Evolutionary conservation across 2,888 invertebrate species (phyloP).

Genomic region (Eupithecia pulchellata): DNA sequence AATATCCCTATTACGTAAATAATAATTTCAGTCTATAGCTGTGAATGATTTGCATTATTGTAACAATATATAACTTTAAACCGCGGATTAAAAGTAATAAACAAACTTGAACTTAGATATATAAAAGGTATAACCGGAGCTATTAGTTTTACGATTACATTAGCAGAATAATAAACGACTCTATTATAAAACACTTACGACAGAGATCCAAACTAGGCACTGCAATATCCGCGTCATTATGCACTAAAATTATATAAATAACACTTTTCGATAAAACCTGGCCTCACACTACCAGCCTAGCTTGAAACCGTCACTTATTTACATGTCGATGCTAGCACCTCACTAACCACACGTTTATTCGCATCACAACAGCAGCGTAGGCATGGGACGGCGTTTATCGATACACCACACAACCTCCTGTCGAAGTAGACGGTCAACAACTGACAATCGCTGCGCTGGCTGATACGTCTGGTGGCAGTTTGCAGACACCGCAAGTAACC

Average conservation of each 20-base stretch:
- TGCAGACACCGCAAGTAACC: slow-evolving; percentile 39
- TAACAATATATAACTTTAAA: not conserved
- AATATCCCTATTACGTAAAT: not conserved
- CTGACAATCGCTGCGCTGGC: slow-evolving; percentile 46
- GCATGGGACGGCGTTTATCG: slow-evolving; percentile 41
- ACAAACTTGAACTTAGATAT: slow-evolving; percentile 1
- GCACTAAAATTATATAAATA: slow-evolving; percentile 35
- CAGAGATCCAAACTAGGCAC: slow-evolving; percentile 59
- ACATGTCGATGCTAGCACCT: slow-evolving; percentile 53
- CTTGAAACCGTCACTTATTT: slow-evolving; percentile 50
- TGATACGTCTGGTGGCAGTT: slow-evolving; percentile 41
- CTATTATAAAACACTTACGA: slow-evolving; percentile 58
- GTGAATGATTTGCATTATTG: not conserved
- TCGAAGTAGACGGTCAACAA: slow-evolving; percentile 54
- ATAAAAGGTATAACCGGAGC: not conserved
- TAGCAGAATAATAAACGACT: slow-evolving; percentile 15
- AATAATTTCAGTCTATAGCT: not conserved
- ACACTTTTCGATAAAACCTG: slow-evolving; percentile 47
- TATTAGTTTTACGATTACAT: slow-evolving; percentile 19
- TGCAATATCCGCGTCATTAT: slow-evolving; percentile 65
- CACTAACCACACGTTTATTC: not conserved
- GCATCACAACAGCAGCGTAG: slow-evolving; percentile 44
- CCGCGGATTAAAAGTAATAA: not conserved
- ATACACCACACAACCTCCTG: slow-evolving; percentile 56
- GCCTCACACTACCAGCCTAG: slow-evolving; percentile 48